Evolutionary conservation across 2,888 invertebrate genomes (phyloP).

Genomic region (Syritta pipiens): DNA sequence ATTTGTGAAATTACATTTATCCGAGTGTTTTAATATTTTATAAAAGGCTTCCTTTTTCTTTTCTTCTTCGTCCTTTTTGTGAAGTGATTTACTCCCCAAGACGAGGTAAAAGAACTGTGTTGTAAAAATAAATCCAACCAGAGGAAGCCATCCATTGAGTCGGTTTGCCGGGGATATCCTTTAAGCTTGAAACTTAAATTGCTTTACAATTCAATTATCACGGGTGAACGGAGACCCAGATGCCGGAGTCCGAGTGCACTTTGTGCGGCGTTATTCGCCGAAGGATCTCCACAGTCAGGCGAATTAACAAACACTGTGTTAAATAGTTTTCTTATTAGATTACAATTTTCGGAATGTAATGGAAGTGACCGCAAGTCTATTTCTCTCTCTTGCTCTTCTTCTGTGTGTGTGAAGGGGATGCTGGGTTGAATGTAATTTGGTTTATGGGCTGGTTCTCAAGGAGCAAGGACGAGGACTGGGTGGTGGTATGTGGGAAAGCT

Average conservation of each 20-base stretch:
- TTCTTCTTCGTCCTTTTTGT: conserved; percentile 3
- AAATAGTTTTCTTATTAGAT: conserved; percentile 66
- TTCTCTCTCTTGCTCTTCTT: conserved; percentile 30
- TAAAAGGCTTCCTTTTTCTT: conserved; percentile 8
- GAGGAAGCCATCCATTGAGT: too few species aligned
- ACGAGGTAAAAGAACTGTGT: too few species aligned
- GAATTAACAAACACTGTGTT: conserved; percentile 61
- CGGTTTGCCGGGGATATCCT: conserved; percentile 46
- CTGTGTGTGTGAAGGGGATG: conserved; percentile 13
- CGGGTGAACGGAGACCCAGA: conserved; percentile 47
- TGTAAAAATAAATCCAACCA: conserved; percentile 40
- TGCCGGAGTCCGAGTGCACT: conserved; percentile 23
- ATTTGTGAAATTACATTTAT: conserved; percentile 40
- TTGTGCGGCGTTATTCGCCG: conserved; percentile 5
- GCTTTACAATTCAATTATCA: conserved; percentile 65
- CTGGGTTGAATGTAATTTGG: too few species aligned
- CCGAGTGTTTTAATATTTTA: conserved; percentile 52
- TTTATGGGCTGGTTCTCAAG: too few species aligned
- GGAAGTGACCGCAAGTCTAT: conserved; percentile 62
- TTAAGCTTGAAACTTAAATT: conserved; percentile 63
- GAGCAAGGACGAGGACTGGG: too few species aligned
- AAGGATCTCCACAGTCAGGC: background rate
- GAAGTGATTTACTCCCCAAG: too few species aligned
- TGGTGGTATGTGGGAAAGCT: too few species aligned
- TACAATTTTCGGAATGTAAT: conserved; percentile 59